Evolutionary conservation across 2,113 vertebrate genomes (phyloP).

Genomic region (Tragelaphus scriptus): DNA sequence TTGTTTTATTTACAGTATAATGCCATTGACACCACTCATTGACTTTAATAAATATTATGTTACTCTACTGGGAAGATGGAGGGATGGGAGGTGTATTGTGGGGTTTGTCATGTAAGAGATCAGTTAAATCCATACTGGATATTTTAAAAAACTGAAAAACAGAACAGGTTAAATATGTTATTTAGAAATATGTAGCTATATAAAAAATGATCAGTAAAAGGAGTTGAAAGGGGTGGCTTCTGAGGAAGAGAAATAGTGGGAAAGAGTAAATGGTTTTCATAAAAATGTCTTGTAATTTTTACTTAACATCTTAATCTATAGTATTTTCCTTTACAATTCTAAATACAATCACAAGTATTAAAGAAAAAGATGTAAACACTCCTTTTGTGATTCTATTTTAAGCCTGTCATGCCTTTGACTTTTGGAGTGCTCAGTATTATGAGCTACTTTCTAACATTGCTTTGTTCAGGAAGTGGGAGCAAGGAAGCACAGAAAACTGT

Average conservation of each 20-base stretch:
- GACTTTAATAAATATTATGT: not conserved
- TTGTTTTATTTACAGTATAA: not conserved
- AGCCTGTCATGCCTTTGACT: not conserved
- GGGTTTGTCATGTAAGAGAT: not conserved
- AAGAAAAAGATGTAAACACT: not conserved
- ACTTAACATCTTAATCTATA: not conserved
- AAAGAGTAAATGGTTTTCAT: not conserved
- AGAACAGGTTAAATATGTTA: not conserved
- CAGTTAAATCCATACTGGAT: not conserved
- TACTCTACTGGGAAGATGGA: not conserved
- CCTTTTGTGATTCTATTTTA: not conserved
- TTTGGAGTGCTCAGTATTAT: not conserved
- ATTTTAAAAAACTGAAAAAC: not conserved
- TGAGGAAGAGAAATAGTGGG: not conserved
- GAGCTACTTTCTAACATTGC: not conserved
- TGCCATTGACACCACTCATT: not conserved
- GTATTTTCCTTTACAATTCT: not conserved
- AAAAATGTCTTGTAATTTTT: not conserved
- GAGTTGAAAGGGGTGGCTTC: not conserved
- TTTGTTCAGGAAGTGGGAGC: not conserved
- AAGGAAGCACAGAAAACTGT: not conserved
- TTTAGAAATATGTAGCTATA: not conserved
- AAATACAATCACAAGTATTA: not conserved
- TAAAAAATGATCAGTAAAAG: not conserved
- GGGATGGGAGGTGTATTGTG: not conserved